Evolutionary conservation across 1,140 invertebrate genomes (phyloP).

Genomic region (Hylaeus volcanicus): DNA sequence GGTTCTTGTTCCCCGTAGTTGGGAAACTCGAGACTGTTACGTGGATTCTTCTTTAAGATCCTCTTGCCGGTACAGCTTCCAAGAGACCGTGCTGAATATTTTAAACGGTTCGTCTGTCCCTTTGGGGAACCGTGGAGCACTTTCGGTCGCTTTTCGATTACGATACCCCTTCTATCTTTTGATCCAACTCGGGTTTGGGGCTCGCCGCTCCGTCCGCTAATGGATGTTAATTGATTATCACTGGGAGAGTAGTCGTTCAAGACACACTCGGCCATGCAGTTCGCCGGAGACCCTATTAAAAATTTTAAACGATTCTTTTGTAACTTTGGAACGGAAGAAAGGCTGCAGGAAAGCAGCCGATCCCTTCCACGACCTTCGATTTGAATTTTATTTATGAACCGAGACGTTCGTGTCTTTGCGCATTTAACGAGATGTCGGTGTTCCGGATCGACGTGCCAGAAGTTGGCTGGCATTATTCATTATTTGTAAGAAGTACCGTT

Average conservation of each 20-base stretch:
- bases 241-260: background rate
- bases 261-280: background rate
- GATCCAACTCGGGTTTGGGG: background rate
- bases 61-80: slow-evolving; percentile 1
- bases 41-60: slow-evolving; percentile 32
- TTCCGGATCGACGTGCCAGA: background rate
- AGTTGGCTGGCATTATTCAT: background rate
- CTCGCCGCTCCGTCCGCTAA: background rate
- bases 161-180: background rate
- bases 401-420: background rate
- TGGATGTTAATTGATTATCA: background rate
- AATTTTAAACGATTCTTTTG: slow-evolving; percentile 10
- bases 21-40: slow-evolving; percentile 22
- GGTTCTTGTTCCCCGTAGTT: slow-evolving; percentile 11
- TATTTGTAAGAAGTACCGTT: background rate
- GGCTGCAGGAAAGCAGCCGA: background rate
- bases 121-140: background rate
- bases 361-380: background rate
- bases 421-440: background rate
- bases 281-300: background rate
- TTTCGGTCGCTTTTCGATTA: background rate
- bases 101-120: slow-evolving; percentile 14
- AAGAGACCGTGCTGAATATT: slow-evolving; percentile 34
- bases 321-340: background rate
- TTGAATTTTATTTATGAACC: background rate